These are phyloP conservation scores for Nesometra sesokonis DNA, from an alignment of 35 echinoderm and acorn worm species.

Conservation along the genomic window DNA sequence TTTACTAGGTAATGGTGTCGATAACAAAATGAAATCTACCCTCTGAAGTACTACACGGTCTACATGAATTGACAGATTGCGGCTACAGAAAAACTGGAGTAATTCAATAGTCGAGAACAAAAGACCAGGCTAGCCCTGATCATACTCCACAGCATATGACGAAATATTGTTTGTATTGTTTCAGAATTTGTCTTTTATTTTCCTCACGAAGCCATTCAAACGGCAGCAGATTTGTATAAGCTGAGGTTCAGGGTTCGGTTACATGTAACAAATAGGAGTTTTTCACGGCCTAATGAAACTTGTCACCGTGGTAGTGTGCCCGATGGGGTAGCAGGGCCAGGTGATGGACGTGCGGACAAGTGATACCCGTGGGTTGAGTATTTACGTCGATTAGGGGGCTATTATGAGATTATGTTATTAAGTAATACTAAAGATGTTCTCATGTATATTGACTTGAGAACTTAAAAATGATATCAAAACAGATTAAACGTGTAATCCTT, in stretches of 20 bases:
- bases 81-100: background rate
- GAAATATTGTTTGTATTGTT: background rate
- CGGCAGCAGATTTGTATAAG: background rate
- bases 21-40: slow-evolving; percentile 1
- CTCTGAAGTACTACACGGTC: background rate
- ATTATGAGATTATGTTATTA: background rate
- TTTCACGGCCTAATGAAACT: background rate
- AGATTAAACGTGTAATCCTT: no score
- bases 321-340: background rate
- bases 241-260: background rate
- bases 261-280: background rate
- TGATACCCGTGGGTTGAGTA: background rate
- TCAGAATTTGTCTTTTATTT: background rate
- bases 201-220: background rate
- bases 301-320: background rate
- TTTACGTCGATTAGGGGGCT: background rate
- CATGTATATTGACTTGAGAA: background rate
- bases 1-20: background rate
- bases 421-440: background rate
- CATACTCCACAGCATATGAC: background rate
- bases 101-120: background rate
- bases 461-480: no score
- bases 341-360: background rate
- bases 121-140: background rate
- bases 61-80: background rate